A percentile compares a stretch with the other conserved stretches of the same genome.
These are phyloP conservation scores for Cheilosia vernalis DNA, from an alignment of 2,888 invertebrate species.

Conservation along the genomic window DNA sequence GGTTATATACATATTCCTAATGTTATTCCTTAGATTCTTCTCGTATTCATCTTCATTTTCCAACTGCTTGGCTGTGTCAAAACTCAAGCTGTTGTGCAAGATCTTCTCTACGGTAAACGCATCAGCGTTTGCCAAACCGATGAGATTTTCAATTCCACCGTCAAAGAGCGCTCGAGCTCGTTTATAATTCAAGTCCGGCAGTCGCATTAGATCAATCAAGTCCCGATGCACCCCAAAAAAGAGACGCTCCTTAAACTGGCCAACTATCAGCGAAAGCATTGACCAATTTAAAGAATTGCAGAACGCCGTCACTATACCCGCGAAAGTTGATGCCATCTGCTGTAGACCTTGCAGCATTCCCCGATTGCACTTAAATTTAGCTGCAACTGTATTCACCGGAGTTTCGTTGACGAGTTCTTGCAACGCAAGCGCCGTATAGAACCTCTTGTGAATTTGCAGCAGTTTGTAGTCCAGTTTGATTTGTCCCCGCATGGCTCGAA, in stretches of 20 bases:
- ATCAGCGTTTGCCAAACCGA: slow-evolving; percentile 91
- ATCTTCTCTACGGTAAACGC: slow-evolving; percentile 89
- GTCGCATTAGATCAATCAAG: slow-evolving; percentile 93
- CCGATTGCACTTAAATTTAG: slow-evolving; percentile 92
- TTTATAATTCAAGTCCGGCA: slow-evolving; percentile 92
- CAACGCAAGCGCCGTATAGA: slow-evolving; percentile 95
- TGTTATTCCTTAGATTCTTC: slow-evolving; percentile 87
- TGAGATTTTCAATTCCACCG: slow-evolving; percentile 90
- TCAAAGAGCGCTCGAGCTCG: slow-evolving; percentile 93
- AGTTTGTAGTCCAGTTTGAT: slow-evolving; percentile 85
- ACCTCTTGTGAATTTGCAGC: slow-evolving; percentile 88
- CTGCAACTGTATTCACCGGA: slow-evolving; percentile 91
- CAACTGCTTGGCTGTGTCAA: slow-evolving; percentile 91
- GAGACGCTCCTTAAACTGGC: slow-evolving; percentile 96
- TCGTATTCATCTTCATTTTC: slow-evolving; percentile 88
- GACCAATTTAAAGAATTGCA: slow-evolving; percentile 96
- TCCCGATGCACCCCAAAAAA: slow-evolving; percentile 97
- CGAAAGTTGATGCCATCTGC: slow-evolving; percentile 97
- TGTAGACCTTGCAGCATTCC: slow-evolving; percentile 97
- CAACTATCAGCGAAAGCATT: slow-evolving; percentile 93
- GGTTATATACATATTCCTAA: slow-evolving; percentile 90
- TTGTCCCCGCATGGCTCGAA: slow-evolving; percentile 89
- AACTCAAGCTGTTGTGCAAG: slow-evolving; percentile 91
- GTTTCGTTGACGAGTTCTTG: slow-evolving; percentile 97
- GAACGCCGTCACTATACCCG: slow-evolving; percentile 98